phyloP scores from a whole-genome alignment of 2,113 vertebrate species.

The Chloropsis cyanopogon region DNA sequence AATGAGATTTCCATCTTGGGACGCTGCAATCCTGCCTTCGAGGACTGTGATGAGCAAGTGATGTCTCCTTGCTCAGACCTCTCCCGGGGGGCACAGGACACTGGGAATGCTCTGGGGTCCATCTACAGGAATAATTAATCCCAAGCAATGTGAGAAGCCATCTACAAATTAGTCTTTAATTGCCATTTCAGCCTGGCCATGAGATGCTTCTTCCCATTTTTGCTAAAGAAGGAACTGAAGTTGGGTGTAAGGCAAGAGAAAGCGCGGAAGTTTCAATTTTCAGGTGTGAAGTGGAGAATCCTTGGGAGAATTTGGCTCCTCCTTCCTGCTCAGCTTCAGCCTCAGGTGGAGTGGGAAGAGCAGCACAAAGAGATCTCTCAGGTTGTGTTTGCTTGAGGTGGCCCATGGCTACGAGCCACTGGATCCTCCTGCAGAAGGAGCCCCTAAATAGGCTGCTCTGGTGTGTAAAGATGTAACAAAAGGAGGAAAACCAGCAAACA shows the following conservation, averaged over 20 bases:
- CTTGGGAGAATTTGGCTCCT: neutral
- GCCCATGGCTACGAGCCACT: neutral
- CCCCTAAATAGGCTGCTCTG: neutral
- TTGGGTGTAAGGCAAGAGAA: fast-evolving
- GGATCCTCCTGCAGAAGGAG: neutral
- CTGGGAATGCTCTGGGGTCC: neutral
- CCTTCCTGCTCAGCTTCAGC: neutral
- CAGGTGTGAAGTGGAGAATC: fast-evolving
- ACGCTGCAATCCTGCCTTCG: neutral
- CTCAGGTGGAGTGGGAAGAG: neutral
- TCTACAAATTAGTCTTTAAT: neutral
- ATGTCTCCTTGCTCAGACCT: neutral
- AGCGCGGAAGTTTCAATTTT: fast-evolving
- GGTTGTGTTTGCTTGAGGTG: neutral
- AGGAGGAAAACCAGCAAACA: neutral
- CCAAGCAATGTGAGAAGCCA: neutral
- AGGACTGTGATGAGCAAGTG: fast-evolving
- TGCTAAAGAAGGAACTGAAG: neutral
- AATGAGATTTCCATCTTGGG: neutral
- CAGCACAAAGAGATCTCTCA: neutral
- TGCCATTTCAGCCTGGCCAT: fast-evolving
- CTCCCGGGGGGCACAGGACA: neutral
- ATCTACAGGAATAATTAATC: neutral
- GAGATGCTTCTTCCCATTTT: neutral
- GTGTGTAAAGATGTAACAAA: neutral